A percentile compares a stretch with the other conserved stretches of the same genome.
Conservation (phyloP, 2,113 vertebrate species). For the Halcyon senegalensis region DNA sequence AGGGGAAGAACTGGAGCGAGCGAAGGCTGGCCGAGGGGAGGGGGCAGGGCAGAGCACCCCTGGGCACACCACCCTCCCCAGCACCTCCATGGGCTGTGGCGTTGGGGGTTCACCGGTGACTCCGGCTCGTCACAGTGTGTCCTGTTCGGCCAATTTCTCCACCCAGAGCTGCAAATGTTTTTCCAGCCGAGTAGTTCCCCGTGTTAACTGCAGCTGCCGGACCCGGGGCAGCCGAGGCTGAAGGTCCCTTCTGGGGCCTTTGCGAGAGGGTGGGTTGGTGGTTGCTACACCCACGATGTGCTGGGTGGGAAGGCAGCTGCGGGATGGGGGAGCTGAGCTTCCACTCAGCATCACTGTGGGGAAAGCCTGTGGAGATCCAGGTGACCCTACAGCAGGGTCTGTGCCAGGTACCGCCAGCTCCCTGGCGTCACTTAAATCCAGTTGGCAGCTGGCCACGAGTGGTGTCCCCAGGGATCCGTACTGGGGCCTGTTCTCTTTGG, state of each 20-base stretch:
- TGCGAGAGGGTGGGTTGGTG: fast-evolving
- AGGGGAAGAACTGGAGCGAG: background rate
- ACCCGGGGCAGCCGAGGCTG: background rate
- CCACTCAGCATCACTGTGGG: background rate
- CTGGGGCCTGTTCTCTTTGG: no score
- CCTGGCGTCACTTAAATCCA: background rate
- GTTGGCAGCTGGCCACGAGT: no score
- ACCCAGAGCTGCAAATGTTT: background rate
- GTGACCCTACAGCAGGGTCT: fast-evolving
- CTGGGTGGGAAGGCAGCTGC: fast-evolving
- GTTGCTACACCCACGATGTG: fast-evolving
- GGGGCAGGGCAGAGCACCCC: background rate
- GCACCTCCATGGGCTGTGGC: fast-evolving
- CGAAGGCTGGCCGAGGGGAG: background rate
- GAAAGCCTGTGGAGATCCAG: fast-evolving
- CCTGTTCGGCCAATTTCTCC: fast-evolving
- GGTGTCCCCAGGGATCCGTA: no score
- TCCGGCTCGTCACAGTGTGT: background rate
- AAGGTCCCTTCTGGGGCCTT: background rate
- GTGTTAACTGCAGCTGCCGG: background rate
- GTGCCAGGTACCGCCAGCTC: background rate
- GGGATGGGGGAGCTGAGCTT: fast-evolving
- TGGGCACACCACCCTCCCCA: fast-evolving
- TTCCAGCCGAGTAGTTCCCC: background rate
- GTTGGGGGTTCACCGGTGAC: background rate